Evolutionary conservation across 2,797 vertebrate genomes (phyloP), one percentile per base, ranked within the genome.

Genomic region (Denticeps clupeoides): DNA sequence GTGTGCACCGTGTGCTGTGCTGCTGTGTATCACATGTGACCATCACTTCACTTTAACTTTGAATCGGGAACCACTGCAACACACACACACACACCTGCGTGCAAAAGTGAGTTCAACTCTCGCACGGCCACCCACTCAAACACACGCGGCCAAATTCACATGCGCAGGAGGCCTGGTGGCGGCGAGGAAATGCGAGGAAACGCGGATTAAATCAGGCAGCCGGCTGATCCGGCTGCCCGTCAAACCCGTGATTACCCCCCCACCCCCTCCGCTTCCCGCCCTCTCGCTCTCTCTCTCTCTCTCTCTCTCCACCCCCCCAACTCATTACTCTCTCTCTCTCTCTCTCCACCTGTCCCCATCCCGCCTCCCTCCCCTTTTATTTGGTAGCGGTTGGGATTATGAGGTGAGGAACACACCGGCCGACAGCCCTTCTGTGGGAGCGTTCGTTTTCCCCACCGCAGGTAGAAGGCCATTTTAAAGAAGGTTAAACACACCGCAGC

Each of bases 181-280:
- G n/a, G n/a, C n/a, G n/a, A n/a, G n/a, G n/a, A n/a, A n/a, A n/a
- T n/a, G n/a, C n/a, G n/a, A n/a, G n/a, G n/a, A n/a, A n/a, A n/a
- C n/a, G n/a, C n/a, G 49, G 61, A 67, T 58, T 58, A 59, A 59
- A 56, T 60, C 53, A 58, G 54, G 59, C 54, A 60, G 57, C 62
- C 56, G 51, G 51, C 56, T 59, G 45, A 64, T 58, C 58, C 28
- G 41, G 35, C 52, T 56, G 52, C 56, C 19, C 16, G 16, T 7
- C 41, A 46, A 21, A 46, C 44, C 33, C 8, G 50, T 57, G 47
- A 61, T 59, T 60, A 59, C 50, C 49, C 47, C 52, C 49, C 41
- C 56, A 50, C 41, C 53, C 57, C 51, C 35, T 43, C 55, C 42
- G 25, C 27, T 27, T 47, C 44, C 25, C 53, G n/a, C n/a, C n/a